Conservation (phyloP, 92 coral and sea anemone genomes). For the Nematostella vectensis region DNA sequence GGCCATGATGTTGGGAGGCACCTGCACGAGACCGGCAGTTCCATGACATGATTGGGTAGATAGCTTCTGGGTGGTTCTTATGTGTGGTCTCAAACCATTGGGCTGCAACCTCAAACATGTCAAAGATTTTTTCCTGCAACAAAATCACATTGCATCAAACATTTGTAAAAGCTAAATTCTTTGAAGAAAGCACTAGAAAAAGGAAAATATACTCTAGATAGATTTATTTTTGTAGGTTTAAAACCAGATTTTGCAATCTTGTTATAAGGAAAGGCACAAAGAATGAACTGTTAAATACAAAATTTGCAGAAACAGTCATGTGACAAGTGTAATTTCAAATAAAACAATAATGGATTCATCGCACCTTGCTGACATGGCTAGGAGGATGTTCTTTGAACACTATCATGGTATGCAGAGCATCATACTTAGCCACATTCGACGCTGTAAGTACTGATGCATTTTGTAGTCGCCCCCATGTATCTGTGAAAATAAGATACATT, state of each 20-base stretch:
- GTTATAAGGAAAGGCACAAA: too few relatives aligned
- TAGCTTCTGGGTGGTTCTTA: slow-evolving; percentile 40
- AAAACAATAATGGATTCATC: too few relatives aligned
- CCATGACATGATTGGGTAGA: slow-evolving; percentile 69
- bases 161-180: too few relatives aligned
- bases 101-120: slow-evolving; percentile 44
- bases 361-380: slow-evolving; percentile 46
- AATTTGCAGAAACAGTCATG: too few relatives aligned
- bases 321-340: too few relatives aligned
- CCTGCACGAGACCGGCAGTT: slow-evolving; percentile 73
- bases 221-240: too few relatives aligned
- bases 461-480: slow-evolving; percentile 58
- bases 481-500: slow-evolving; percentile 22
- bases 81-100: slow-evolving; percentile 63
- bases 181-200: too few relatives aligned
- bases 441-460: slow-evolving; percentile 56
- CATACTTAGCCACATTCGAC: slow-evolving; percentile 76
- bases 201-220: too few relatives aligned
- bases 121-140: slow-evolving; percentile 51
- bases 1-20: slow-evolving; percentile 78
- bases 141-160: too few relatives aligned
- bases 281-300: too few relatives aligned
- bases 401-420: slow-evolving; percentile 62
- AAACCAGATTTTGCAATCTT: too few relatives aligned
- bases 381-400: slow-evolving; percentile 70